Conservation (phyloP, 2,797 vertebrate species). For the Botia kubotai region DNA sequence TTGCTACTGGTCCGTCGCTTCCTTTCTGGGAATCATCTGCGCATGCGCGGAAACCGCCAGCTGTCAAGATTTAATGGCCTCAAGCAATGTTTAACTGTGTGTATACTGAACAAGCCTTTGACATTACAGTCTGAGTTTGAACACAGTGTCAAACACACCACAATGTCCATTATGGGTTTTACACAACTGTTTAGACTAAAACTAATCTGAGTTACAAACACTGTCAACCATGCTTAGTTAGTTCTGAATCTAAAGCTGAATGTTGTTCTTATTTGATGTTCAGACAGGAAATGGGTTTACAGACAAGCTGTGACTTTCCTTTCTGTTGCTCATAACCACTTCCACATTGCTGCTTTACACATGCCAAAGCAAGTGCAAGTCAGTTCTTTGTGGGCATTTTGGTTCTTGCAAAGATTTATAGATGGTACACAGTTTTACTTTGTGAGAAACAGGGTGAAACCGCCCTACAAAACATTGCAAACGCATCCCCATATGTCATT, state of each 20-base stretch:
- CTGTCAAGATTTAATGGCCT: conserved; percentile 71
- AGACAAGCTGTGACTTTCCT: conserved; percentile 30
- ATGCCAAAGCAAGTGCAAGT: conserved; percentile 14
- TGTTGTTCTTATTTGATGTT: conserved; percentile 44
- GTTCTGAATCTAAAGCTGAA: not conserved
- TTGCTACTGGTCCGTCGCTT: conserved; percentile 75
- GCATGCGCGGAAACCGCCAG: conserved; percentile 75
- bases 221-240: too few relatives aligned
- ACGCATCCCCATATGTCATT: not conserved
- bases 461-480: not conserved
- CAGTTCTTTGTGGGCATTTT: not conserved
- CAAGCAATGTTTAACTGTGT: conserved; percentile 70
- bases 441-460: not conserved
- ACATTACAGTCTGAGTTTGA: not conserved
- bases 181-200: not conserved
- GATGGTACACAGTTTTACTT: not conserved
- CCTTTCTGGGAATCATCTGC: conserved; percentile 69
- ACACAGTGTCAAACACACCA: not conserved
- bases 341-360: conserved; percentile 8
- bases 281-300: conserved; percentile 57
- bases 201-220: not conserved
- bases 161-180: not conserved
- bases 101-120: conserved; percentile 66
- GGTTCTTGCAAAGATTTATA: conserved; percentile 7
- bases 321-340: conserved; percentile 22